phyloP scores from a whole-genome alignment of 2,888 invertebrate genomes.

The Peribatodes rhomboidaria region DNA sequence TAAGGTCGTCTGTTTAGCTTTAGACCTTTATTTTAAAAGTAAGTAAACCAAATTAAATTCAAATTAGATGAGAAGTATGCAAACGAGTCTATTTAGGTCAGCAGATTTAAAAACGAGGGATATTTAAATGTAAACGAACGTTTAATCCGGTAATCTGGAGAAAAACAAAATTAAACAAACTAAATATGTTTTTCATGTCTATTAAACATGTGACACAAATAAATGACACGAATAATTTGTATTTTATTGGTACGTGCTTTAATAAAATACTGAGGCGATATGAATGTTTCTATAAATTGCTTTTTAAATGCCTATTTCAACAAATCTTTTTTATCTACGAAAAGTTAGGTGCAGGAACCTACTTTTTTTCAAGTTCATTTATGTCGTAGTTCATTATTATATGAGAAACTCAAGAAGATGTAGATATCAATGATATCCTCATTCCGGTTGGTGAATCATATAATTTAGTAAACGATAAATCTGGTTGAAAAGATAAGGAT shows the following conservation, averaged over 20 bases:
- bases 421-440: no score
- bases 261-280: neutral
- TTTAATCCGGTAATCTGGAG: slow-evolving; percentile 11
- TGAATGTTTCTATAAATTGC: no score
- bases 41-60: slow-evolving; percentile 31
- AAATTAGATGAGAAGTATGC: slow-evolving; percentile 29
- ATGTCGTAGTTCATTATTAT: no score
- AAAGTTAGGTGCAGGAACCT: no score
- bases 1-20: neutral
- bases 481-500: no score
- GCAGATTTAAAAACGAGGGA: neutral
- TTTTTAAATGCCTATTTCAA: no score
- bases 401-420: no score
- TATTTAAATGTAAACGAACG: slow-evolving; percentile 19
- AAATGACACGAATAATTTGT: neutral
- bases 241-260: neutral
- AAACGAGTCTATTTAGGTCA: slow-evolving; percentile 36
- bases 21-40: slow-evolving; percentile 6
- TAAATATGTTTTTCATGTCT: slow-evolving; percentile 13
- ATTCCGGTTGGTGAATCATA: no score
- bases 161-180: slow-evolving; percentile 10
- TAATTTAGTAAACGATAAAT: no score
- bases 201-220: slow-evolving; percentile 9
- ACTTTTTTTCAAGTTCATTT: no score
- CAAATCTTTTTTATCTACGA: no score